Conservation (phyloP, 2,888 invertebrate species). For the Eustalomyia histrio region DNA sequence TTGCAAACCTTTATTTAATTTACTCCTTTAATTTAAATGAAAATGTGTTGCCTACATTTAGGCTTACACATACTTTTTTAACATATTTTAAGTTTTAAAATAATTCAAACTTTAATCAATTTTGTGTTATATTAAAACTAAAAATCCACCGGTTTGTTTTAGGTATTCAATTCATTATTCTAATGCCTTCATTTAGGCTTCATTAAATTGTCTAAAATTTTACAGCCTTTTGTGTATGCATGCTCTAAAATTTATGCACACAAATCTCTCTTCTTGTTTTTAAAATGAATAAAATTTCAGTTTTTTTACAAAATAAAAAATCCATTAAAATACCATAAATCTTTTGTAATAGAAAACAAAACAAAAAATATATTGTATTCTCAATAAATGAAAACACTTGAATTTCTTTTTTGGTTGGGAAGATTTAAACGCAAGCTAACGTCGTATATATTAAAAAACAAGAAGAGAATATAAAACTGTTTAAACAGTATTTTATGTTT, state of each 20-base stretch:
- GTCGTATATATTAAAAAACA: background rate
- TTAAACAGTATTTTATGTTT: slow-evolving; percentile 48
- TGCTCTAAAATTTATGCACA: background rate
- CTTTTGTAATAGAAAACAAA: slow-evolving; percentile 29
- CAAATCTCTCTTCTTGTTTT: slow-evolving; percentile 3
- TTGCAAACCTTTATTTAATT: too few species aligned
- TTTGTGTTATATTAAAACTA: too few species aligned
- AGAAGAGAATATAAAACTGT: slow-evolving; percentile 2
- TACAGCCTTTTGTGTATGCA: background rate
- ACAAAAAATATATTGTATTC: background rate
- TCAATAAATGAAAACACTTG: slow-evolving; percentile 42
- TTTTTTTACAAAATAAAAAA: slow-evolving; percentile 17
- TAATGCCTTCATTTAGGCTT: slow-evolving; percentile 31
- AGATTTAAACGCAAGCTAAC: slow-evolving; percentile 8
- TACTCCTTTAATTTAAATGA: too few species aligned
- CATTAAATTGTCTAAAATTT: background rate
- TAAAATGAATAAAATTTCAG: slow-evolving; percentile 20
- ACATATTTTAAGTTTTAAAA: too few species aligned
- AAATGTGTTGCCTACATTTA: too few species aligned
- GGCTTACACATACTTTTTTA: too few species aligned
- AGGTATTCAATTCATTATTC: background rate
- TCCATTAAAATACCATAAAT: slow-evolving; percentile 52
- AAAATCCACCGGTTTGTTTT: background rate
- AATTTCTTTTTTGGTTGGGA: slow-evolving; percentile 12
- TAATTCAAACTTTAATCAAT: too few species aligned